phyloP scores from a whole-genome alignment of 2,113 vertebrate species.

The Boulengerochromis microlepis region DNA sequence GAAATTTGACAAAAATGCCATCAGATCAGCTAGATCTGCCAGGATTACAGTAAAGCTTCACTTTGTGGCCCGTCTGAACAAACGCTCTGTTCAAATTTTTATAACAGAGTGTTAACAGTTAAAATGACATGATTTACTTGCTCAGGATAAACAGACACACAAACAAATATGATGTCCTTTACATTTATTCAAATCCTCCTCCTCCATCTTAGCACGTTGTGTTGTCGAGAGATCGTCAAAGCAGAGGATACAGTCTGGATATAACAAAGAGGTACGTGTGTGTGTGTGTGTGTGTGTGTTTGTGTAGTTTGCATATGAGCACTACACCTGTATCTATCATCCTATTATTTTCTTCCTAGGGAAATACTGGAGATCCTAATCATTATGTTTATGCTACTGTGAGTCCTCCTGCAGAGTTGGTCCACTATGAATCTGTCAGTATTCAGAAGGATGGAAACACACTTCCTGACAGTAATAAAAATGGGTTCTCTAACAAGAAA shows the following conservation, averaged over 20 bases:
- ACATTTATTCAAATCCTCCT: neutral
- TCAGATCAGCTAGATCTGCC: neutral
- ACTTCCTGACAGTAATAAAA: neutral
- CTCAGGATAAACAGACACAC: neutral
- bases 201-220: neutral
- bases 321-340: neutral
- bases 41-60: neutral
- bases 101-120: neutral
- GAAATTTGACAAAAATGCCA: neutral
- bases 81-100: neutral
- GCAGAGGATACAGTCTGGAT: neutral
- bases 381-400: neutral
- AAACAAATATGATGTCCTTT: neutral
- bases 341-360: neutral
- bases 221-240: neutral
- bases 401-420: neutral
- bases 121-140: neutral
- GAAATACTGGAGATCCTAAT: neutral
- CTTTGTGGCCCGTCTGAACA: neutral
- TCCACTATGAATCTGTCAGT: neutral
- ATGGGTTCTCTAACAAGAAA: fast-evolving
- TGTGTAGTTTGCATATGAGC: neutral
- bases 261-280: neutral
- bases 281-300: neutral
- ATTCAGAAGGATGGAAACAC: neutral